These are phyloP conservation scores for Chaetorhynchus papuensis DNA, from an alignment of 2,113 vertebrate genomes.

Conservation along the genomic window DNA sequence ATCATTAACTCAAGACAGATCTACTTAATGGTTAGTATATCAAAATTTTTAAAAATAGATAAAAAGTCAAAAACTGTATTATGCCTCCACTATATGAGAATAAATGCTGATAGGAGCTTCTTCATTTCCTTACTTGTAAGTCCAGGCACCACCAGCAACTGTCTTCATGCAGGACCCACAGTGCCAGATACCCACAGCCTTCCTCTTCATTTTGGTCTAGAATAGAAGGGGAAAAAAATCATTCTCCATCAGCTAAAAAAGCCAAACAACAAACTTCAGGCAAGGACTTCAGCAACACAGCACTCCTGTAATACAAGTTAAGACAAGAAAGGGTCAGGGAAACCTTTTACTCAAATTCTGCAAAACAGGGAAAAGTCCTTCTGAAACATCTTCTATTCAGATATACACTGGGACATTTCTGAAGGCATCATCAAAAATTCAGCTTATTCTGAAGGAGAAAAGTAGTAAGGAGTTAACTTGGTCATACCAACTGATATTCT, in stretches of 20 bases:
- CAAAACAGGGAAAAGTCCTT: neutral
- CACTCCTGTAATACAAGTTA: neutral
- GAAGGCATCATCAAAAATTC: neutral
- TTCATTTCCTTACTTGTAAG: conserved; percentile 87
- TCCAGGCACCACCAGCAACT: conserved; percentile 97
- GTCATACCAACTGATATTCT: neutral
- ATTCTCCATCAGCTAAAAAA: neutral
- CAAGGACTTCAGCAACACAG: neutral
- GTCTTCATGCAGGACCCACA: conserved; percentile 98
- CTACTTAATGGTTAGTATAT: neutral
- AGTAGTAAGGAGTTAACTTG: neutral
- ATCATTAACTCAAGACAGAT: neutral
- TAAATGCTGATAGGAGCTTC: neutral
- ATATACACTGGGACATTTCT: neutral
- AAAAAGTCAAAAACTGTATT: neutral
- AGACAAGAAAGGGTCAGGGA: neutral
- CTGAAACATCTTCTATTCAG: neutral
- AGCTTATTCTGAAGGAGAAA: neutral
- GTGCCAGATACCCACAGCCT: conserved; percentile 97
- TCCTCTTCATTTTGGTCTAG: conserved; percentile 98
- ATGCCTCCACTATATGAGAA: neutral
- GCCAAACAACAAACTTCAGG: neutral
- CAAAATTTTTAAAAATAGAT: neutral
- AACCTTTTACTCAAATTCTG: neutral
- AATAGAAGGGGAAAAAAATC: neutral